These are phyloP conservation scores for Penelope pileata DNA, from an alignment of 2,113 vertebrate genomes.

Conservation along the genomic window DNA sequence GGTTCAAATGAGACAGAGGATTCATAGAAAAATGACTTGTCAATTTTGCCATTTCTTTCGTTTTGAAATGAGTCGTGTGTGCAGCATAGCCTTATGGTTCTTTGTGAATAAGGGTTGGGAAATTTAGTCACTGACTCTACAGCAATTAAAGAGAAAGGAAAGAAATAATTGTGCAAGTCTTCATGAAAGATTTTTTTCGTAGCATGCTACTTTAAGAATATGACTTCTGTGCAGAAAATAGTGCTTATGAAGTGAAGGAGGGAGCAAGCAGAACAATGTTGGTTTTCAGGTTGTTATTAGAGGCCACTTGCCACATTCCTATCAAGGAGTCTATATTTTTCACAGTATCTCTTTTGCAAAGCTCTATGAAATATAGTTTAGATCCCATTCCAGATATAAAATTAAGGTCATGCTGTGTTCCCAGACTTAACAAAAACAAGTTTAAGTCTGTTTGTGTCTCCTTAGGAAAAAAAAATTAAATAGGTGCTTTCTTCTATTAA, in stretches of 20 bases:
- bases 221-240: neutral
- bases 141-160: conserved; percentile 13
- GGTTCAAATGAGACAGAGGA: neutral
- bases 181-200: neutral
- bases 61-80: conserved; percentile 21
- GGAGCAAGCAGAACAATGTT: neutral
- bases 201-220: neutral
- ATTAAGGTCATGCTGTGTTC: neutral
- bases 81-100: neutral
- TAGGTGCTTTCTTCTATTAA: neutral
- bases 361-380: neutral
- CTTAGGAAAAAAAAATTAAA: neutral
- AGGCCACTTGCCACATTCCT: neutral
- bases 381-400: neutral
- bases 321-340: neutral
- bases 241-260: neutral
- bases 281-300: neutral
- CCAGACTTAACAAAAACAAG: neutral
- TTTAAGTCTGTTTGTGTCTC: neutral
- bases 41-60: neutral
- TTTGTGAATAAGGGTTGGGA: conserved; percentile 11
- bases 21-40: neutral
- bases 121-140: neutral
- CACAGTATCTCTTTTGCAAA: neutral
- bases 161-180: neutral